phyloP scores from a whole-genome alignment of 1,140 invertebrate genomes.

The Drosophila azteca region DNA sequence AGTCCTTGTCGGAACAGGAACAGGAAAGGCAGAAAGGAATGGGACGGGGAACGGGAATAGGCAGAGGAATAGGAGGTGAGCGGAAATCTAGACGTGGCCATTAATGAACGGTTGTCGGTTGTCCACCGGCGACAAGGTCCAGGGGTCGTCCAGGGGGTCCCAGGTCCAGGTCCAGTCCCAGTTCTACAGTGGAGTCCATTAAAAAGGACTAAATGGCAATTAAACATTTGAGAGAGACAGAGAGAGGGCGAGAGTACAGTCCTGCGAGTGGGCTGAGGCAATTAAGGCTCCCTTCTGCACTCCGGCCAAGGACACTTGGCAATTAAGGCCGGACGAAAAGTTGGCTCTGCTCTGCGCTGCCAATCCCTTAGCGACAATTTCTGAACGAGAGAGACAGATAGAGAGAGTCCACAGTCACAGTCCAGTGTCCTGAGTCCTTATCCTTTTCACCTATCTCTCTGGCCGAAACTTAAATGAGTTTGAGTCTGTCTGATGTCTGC shows the following conservation, averaged over 20 bases:
- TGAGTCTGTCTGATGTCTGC: constrained; percentile 13
- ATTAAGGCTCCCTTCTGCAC: constrained; percentile 72
- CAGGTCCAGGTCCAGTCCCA: neutral
- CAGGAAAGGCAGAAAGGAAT: constrained; percentile 8
- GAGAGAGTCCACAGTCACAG: neutral
- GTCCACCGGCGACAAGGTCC: constrained; percentile 5
- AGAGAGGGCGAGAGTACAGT: neutral
- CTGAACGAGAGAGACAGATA: constrained; percentile 4
- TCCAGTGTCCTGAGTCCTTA: constrained; percentile 36
- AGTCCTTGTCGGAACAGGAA: constrained; percentile 12
- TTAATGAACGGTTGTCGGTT: constrained; percentile 55
- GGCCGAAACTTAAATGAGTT: constrained; percentile 74
- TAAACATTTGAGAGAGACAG: constrained; percentile 68
- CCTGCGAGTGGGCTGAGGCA: constrained; percentile 26
- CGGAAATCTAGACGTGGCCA: constrained; percentile 71
- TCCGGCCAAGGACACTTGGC: constrained; percentile 72
- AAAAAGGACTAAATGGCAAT: constrained; percentile 83
- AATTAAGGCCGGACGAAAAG: constrained; percentile 77
- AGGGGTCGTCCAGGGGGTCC: neutral
- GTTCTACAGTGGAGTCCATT: constrained; percentile 70
- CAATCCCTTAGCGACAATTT: constrained; percentile 63
- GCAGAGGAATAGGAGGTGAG: constrained; percentile 65
- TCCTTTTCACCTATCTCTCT: constrained; percentile 77
- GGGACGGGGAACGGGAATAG: constrained; percentile 41
- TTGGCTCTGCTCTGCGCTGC: constrained; percentile 40